These are phyloP conservation scores for Turritopsis rubra DNA, from an alignment of 30 jellyfish, hydroid and myxozoan species.

Conservation along the genomic window DNA sequence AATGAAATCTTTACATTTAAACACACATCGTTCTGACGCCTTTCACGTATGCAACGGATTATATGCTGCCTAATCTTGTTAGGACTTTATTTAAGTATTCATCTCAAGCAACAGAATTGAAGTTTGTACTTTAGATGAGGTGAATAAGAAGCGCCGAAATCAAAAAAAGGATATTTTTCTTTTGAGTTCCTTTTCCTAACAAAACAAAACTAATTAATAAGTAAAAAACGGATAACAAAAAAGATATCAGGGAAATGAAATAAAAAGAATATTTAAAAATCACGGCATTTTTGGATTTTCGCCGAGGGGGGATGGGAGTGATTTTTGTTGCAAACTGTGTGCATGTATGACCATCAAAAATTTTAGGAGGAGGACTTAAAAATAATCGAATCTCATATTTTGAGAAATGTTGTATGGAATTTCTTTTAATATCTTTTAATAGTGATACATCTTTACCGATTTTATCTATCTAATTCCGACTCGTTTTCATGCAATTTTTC, in stretches of 20 bases:
- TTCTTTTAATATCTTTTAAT: too few species aligned
- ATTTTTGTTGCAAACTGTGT: too few species aligned
- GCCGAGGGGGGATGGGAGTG: neutral
- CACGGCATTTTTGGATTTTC: neutral
- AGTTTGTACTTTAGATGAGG: neutral
- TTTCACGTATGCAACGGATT: neutral
- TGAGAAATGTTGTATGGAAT: too few species aligned
- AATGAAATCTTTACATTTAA: neutral
- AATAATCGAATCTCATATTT: too few species aligned
- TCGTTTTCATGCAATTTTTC: too few species aligned
- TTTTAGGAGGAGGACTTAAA: too few species aligned
- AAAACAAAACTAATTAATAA: neutral
- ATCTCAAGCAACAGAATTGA: neutral
- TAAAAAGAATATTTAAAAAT: neutral
- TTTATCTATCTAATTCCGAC: too few species aligned
- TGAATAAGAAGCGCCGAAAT: neutral
- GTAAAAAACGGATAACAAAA: neutral
- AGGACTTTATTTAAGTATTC: neutral
- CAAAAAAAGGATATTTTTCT: neutral
- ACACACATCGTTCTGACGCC: neutral
- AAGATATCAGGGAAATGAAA: neutral
- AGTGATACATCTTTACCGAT: too few species aligned
- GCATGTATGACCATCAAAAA: too few species aligned
- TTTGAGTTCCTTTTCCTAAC: neutral
- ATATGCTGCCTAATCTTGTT: neutral